These are phyloP conservation scores for Alaudala cheleensis DNA, from an alignment of 2,113 vertebrate species.

Conservation along the genomic window DNA sequence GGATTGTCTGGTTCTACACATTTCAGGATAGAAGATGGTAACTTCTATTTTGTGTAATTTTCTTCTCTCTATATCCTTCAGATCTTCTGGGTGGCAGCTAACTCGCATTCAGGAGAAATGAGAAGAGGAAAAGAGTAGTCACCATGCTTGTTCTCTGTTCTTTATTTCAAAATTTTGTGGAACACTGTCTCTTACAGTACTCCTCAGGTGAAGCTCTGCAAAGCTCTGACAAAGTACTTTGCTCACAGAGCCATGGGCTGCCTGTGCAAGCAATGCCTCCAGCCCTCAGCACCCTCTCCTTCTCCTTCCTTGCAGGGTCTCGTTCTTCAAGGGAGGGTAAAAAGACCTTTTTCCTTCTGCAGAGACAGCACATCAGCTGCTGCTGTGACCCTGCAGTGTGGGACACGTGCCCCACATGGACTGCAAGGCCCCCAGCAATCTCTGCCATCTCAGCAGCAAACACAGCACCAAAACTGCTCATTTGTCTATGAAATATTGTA, in stretches of 20 bases:
- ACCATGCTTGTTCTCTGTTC: neutral
- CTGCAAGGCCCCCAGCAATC: neutral
- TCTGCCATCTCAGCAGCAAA: neutral
- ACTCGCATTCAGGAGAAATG: neutral
- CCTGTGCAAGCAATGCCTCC: neutral
- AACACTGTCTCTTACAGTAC: neutral
- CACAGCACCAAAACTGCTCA: accelerated
- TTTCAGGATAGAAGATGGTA: neutral
- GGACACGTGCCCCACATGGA: accelerated
- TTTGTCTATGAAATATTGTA: neutral
- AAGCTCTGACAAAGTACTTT: neutral
- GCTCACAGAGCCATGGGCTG: neutral
- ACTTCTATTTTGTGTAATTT: neutral
- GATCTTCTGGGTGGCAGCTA: neutral
- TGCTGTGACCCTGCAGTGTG: accelerated
- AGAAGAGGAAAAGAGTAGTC: neutral
- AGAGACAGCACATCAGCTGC: neutral
- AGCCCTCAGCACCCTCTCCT: accelerated
- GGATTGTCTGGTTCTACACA: neutral
- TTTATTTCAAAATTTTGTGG: neutral
- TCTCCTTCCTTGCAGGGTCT: neutral
- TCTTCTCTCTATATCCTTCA: neutral
- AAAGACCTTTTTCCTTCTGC: neutral
- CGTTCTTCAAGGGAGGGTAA: neutral
- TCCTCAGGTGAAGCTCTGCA: neutral